Percentiles rank a stretch among this genome's conserved stretches.
Conservation (phyloP, 2,113 vertebrate genomes). For the Telmatochromis sp. region DNA sequence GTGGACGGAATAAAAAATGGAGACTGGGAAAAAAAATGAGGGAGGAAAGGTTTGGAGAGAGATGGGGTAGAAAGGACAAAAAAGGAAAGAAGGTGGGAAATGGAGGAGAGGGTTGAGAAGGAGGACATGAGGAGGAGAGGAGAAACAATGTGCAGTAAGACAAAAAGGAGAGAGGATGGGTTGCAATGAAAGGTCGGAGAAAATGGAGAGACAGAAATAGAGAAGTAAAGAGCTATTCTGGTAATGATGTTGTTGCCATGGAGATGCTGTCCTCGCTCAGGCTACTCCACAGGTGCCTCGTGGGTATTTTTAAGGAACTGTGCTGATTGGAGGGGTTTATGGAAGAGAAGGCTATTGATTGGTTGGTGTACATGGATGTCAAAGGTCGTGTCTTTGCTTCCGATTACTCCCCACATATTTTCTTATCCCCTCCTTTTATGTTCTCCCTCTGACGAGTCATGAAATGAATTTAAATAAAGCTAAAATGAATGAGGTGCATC, state of each 20-base stretch:
- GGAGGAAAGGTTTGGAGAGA: background rate
- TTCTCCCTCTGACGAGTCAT: background rate
- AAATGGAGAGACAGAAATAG: conserved; percentile 36
- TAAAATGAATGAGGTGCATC: background rate
- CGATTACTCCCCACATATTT: background rate
- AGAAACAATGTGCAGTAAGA: background rate
- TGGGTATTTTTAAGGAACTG: conserved; percentile 41
- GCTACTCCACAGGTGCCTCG: conserved; percentile 48
- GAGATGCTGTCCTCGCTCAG: conserved; percentile 40
- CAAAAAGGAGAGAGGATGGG: background rate
- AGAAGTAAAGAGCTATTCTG: conserved; percentile 52
- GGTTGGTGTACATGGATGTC: conserved; percentile 9
- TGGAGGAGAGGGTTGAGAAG: background rate
- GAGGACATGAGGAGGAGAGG: background rate
- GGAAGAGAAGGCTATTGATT: background rate
- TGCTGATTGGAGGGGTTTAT: conserved; percentile 16
- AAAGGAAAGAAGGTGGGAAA: background rate
- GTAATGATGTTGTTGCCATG: conserved; percentile 64
- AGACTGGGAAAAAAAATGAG: background rate
- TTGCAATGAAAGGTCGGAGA: background rate
- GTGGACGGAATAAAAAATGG: background rate
- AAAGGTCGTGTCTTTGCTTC: conserved; percentile 5
- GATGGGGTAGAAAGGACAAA: background rate
- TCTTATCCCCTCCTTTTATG: background rate
- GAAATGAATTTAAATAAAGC: background rate